Conservation (phyloP, 2,113 vertebrate species). For the Falco punctatus region DNA sequence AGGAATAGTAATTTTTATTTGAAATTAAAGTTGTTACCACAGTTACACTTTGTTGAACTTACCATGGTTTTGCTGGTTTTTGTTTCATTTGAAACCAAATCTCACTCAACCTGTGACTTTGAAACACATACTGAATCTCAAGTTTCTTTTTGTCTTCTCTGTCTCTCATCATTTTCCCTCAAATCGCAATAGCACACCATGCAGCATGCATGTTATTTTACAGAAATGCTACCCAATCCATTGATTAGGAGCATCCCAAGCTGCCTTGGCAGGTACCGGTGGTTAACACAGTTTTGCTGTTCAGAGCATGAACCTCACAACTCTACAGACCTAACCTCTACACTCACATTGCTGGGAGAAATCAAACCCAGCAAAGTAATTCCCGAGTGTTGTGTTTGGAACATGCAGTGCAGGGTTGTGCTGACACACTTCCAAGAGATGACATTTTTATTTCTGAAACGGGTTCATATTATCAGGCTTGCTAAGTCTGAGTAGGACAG, state of each 20-base stretch:
- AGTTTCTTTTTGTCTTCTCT: background rate
- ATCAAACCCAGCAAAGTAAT: background rate
- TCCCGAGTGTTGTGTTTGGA: background rate
- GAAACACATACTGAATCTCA: background rate
- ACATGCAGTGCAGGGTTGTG: background rate
- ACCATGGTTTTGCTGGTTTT: fast-evolving
- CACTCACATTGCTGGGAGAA: background rate
- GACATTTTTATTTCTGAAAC: background rate
- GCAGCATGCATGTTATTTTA: background rate
- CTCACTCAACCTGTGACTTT: background rate
- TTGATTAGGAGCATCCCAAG: fast-evolving
- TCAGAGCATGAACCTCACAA: background rate
- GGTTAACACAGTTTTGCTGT: background rate
- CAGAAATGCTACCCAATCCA: background rate
- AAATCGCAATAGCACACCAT: background rate
- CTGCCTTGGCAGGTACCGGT: background rate
- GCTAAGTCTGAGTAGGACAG: background rate
- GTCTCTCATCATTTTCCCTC: background rate
- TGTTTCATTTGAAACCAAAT: background rate
- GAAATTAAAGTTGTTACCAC: background rate
- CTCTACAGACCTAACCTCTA: background rate
- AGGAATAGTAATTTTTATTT: background rate
- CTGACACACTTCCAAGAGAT: background rate
- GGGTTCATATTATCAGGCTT: background rate
- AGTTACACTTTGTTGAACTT: background rate